phyloP scores from a whole-genome alignment of 1,140 invertebrate genomes.

The Drosophila rufa region DNA sequence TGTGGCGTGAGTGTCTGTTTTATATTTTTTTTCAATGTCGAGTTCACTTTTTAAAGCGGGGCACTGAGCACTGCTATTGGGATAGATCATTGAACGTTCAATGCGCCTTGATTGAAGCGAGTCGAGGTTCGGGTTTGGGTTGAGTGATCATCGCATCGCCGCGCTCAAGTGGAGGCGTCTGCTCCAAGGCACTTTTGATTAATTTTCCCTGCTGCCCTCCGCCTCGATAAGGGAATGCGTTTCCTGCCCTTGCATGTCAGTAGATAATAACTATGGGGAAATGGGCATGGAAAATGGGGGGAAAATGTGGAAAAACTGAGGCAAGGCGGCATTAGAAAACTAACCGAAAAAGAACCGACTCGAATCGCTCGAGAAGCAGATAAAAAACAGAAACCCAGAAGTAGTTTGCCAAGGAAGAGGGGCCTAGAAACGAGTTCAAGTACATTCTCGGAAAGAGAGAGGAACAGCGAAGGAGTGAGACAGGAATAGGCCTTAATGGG shows the following conservation, averaged over 20 bases:
- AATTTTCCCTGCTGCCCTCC: slow-evolving; percentile 54
- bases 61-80: slow-evolving; percentile 67
- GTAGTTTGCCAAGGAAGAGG: slow-evolving; percentile 14
- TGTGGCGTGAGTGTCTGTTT: slow-evolving; percentile 7
- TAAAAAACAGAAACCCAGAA: slow-evolving; percentile 22
- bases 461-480: slow-evolving; percentile 4
- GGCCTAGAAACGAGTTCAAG: slow-evolving; percentile 70
- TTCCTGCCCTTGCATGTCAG: slow-evolving; percentile 77
- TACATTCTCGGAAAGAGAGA: slow-evolving; percentile 46
- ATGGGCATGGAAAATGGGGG: slow-evolving; percentile 18
- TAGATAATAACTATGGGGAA: slow-evolving; percentile 66
- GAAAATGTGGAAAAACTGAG: slow-evolving; percentile 12
- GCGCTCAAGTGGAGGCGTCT: slow-evolving; percentile 72
- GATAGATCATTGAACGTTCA: slow-evolving; percentile 80
- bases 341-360: slow-evolving; percentile 43
- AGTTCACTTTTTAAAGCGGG: slow-evolving; percentile 79
- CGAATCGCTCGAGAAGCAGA: slow-evolving; percentile 17
- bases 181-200: slow-evolving; percentile 75
- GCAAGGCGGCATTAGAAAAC: slow-evolving; percentile 28
- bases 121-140: slow-evolving; percentile 18
- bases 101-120: slow-evolving; percentile 58
- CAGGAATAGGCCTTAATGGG: slow-evolving; percentile 5
- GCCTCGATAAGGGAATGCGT: slow-evolving; percentile 51
- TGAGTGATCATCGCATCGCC: slow-evolving; percentile 29
- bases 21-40: slow-evolving; percentile 76